phyloP scores from a whole-genome alignment of 2,113 vertebrate genomes.

The Gymnocephalus cernua region DNA sequence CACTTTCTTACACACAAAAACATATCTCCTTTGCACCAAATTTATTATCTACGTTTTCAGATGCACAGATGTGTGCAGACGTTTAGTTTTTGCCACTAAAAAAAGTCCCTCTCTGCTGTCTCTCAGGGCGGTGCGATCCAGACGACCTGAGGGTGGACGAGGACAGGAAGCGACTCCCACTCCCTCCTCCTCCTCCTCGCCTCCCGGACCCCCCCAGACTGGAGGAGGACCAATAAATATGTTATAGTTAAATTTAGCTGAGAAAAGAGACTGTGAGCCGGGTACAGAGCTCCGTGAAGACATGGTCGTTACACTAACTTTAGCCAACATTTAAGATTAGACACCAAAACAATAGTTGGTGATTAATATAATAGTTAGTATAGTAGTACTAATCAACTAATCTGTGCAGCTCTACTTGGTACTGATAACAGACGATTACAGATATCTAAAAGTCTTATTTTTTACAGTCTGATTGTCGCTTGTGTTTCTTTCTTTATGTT shows the following conservation, averaged over 20 bases:
- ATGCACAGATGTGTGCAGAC: neutral
- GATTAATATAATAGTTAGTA: too few species aligned
- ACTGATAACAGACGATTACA: too few species aligned
- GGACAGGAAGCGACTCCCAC: slow-evolving; percentile 4
- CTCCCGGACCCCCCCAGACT: slow-evolving; percentile 12
- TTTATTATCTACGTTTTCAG: neutral
- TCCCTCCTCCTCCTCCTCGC: slow-evolving; percentile 26
- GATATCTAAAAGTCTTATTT: neutral
- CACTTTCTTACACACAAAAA: neutral
- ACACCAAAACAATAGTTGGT: too few species aligned
- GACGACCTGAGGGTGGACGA: slow-evolving; percentile 60
- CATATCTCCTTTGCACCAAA: neutral
- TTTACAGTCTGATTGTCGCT: neutral
- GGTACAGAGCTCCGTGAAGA: too few species aligned
- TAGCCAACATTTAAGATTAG: too few species aligned
- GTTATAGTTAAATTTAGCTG: too few species aligned
- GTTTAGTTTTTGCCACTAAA: neutral
- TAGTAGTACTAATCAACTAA: too few species aligned
- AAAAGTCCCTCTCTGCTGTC: neutral
- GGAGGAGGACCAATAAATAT: slow-evolving; percentile 41
- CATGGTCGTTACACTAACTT: too few species aligned
- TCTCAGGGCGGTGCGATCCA: slow-evolving; percentile 74
- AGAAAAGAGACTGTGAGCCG: too few species aligned
- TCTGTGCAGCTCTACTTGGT: too few species aligned
- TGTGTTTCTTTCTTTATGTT: neutral